Conservation (phyloP, 2,888 invertebrate genomes). For the Odontocerum albicorne region DNA sequence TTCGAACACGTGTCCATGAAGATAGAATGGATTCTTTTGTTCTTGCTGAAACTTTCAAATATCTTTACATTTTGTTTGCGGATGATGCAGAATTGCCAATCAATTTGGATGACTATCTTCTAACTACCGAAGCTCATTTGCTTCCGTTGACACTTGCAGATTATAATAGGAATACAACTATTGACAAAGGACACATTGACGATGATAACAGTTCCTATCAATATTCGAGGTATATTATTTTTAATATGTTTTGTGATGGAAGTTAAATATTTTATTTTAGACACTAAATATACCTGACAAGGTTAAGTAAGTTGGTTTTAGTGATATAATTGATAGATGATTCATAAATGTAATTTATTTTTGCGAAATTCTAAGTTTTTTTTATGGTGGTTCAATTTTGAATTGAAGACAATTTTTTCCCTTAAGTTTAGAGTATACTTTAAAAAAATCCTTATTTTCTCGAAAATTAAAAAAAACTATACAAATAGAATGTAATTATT, state of each 20-base stretch:
- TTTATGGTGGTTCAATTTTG: too few species aligned
- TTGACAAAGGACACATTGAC: conserved; percentile 50
- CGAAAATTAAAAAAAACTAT: too few species aligned
- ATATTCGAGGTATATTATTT: conserved; percentile 40
- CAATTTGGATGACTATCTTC: conserved; percentile 83
- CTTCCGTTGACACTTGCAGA: conserved; percentile 83
- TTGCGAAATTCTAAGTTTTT: too few species aligned
- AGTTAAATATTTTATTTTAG: too few species aligned
- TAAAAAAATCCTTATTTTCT: too few species aligned
- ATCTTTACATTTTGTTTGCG: conserved; percentile 90
- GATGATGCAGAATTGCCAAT: conserved; percentile 81
- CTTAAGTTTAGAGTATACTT: too few species aligned
- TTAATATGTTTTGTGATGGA: not conserved
- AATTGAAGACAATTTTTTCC: too few species aligned
- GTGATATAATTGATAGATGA: too few species aligned
- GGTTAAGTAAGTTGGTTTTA: too few species aligned
- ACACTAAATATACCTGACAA: too few species aligned
- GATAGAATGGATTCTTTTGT: conserved; percentile 99
- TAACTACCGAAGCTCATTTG: conserved; percentile 95
- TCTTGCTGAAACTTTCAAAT: conserved; percentile 96
- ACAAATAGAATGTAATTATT: too few species aligned
- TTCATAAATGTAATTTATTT: too few species aligned
- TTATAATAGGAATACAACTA: conserved; percentile 57
- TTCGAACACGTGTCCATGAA: conserved; percentile 86
- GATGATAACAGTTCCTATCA: conserved; percentile 41